phyloP scores from a whole-genome alignment of 2,888 invertebrate genomes.

The Thecophora atra region DNA sequence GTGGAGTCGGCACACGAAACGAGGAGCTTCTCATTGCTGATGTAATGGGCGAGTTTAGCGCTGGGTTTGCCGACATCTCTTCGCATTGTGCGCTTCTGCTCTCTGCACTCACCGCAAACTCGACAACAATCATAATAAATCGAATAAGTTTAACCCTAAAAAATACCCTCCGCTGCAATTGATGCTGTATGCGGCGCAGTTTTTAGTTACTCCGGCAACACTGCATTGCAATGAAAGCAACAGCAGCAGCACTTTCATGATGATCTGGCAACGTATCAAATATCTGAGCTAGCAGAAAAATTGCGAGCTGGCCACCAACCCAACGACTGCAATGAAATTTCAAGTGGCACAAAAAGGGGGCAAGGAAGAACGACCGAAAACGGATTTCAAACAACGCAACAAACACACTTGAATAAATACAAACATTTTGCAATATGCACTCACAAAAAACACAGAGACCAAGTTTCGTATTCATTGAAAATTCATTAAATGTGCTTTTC shows the following conservation, averaged over 20 bases:
- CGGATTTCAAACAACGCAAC: background rate
- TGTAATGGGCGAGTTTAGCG: no score
- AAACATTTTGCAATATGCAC: background rate
- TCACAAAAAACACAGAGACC: background rate
- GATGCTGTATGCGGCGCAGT: background rate
- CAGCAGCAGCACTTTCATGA: slow-evolving; percentile 14
- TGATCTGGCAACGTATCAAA: slow-evolving; percentile 29
- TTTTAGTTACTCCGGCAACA: background rate
- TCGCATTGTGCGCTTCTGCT: no score
- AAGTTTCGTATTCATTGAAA: slow-evolving; percentile 26
- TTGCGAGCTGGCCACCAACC: background rate
- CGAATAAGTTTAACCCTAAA: slow-evolving; percentile 12
- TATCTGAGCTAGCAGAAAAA: slow-evolving; percentile 1
- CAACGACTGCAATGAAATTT: background rate
- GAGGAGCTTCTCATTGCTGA: no score
- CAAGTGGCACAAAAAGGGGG: background rate
- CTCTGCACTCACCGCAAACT: background rate
- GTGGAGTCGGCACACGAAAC: no score
- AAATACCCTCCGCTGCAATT: background rate
- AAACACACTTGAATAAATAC: background rate
- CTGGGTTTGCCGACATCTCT: no score
- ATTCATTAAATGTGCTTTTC: slow-evolving; percentile 25
- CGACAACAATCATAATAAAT: slow-evolving; percentile 9
- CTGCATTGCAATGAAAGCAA: background rate
- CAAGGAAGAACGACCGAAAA: background rate